Evolutionary conservation across 2,797 vertebrate genomes (phyloP).

Genomic region (Eulemur rubriventer): DNA sequence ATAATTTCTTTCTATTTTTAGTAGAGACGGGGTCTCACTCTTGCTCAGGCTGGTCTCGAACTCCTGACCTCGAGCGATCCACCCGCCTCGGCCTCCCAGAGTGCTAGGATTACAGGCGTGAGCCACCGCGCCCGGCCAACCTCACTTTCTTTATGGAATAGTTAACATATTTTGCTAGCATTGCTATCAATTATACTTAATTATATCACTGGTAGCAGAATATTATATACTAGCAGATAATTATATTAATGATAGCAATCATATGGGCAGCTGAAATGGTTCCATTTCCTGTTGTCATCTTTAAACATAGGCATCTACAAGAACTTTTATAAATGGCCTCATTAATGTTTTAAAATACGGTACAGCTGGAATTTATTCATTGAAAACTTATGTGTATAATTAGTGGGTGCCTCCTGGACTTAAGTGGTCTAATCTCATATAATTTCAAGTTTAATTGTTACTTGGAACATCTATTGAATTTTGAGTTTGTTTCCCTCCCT

Average conservation of each 20-base stretch:
- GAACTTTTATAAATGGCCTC: neutral
- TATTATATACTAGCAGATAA: neutral
- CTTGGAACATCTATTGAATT: neutral
- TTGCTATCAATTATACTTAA: neutral
- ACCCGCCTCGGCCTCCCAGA: too few relatives aligned
- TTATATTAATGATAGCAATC: neutral
- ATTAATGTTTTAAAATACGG: neutral
- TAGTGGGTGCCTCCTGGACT: neutral
- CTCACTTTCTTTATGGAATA: neutral
- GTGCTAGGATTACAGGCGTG: too few relatives aligned
- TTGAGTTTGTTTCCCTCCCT: neutral
- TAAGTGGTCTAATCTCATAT: neutral
- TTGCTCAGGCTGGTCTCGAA: too few relatives aligned
- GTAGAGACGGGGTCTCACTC: too few relatives aligned
- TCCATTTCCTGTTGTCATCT: neutral
- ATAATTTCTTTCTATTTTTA: too few relatives aligned
- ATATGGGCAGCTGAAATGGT: neutral
- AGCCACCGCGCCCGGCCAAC: too few relatives aligned
- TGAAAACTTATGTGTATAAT: neutral
- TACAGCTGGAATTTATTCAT: neutral
- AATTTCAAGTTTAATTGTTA: constrained; percentile 45
- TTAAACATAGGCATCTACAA: neutral
- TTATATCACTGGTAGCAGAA: neutral
- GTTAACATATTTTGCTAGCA: neutral
- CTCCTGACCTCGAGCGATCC: too few relatives aligned